Base-by-base conservation (phyloP, 2,113 vertebrate genomes). In the Coreoperca whiteheadi region DNA sequence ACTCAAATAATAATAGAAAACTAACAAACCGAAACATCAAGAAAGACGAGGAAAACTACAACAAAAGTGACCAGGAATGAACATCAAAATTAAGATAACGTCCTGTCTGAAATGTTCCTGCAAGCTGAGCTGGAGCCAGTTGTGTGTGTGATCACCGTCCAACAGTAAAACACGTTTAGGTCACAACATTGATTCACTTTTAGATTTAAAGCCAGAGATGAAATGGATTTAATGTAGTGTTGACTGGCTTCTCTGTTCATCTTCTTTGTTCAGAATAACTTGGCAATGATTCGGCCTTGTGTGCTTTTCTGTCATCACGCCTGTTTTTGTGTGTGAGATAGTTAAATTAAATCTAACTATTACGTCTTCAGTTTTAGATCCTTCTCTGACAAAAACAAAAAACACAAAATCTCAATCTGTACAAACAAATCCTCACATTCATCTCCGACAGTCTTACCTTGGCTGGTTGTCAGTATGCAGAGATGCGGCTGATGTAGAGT, bases 361-460 rank as follows among this genome's bases (percentile, higher is more conserved):
- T 21, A 74, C 46, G 6, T 32, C n/a, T 54, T 16, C 34, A 39
- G n/a, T 23, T 66, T 78, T 50, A 7, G 25, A 30, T 39, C 14
- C 61, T 2, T 34, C 8, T 50, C 57, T 50, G 50, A 16, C 11
- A 48, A 53, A 63, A 23, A 18, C 5, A 5, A 20, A 28, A 60
- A 48, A 37, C 18, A 23, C 54, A n/a, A 28, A 61, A 37, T 71
- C 21, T 37, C 4, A 46, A 39, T 25, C 18, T 30, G 7, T 57
- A 0, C 8, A 23, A 28, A 41, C 1, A 30, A 71, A 50, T 30
- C 56, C 6, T 63, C 68, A 54, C 15, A 18, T 21, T 48, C 0
- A 39, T 32, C 25, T 59, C 37, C 10, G 9, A 15, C 1, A 9
- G 59, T 79, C 92, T 91, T 93, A 94, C 93, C 93, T 90, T 63